A percentile compares a stretch with the other conserved stretches of the same genome.
phyloP scores from a whole-genome alignment of 2,888 invertebrate genomes.

The Smittia sp. region DNA sequence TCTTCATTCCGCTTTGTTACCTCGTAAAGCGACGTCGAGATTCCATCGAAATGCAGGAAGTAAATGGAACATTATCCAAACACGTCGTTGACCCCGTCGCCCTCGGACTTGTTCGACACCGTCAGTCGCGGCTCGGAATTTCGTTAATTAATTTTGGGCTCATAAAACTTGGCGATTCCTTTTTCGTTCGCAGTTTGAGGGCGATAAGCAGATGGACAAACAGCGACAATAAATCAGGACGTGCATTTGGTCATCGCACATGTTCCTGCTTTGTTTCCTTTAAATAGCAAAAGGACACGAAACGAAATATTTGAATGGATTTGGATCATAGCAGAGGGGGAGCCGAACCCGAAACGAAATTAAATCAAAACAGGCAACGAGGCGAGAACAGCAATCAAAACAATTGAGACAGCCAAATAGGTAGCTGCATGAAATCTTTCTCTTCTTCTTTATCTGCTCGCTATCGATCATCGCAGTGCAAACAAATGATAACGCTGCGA shows the following conservation, averaged over 20 bases:
- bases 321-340: background rate
- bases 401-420: no score
- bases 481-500: no score
- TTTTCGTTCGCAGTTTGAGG: background rate
- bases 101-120: background rate
- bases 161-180: background rate
- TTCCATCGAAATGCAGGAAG: conserved; percentile 10
- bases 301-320: background rate
- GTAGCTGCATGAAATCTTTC: no score
- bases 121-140: background rate
- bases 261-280: background rate
- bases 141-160: conserved; percentile 14
- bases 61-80: background rate
- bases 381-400: no score
- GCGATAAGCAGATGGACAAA: background rate
- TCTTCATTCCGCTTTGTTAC: background rate
- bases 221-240: conserved; percentile 15
- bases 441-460: no score
- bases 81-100: background rate
- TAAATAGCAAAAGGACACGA: conserved; percentile 2
- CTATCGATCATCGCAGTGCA: no score
- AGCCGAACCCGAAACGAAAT: no score
- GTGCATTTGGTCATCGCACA: conserved; percentile 18
- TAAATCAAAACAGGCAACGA: no score
- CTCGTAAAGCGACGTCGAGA: background rate